Evolutionary conservation across 2,113 vertebrate genomes (phyloP).

Genomic region (Pollimyrus isidori): DNA sequence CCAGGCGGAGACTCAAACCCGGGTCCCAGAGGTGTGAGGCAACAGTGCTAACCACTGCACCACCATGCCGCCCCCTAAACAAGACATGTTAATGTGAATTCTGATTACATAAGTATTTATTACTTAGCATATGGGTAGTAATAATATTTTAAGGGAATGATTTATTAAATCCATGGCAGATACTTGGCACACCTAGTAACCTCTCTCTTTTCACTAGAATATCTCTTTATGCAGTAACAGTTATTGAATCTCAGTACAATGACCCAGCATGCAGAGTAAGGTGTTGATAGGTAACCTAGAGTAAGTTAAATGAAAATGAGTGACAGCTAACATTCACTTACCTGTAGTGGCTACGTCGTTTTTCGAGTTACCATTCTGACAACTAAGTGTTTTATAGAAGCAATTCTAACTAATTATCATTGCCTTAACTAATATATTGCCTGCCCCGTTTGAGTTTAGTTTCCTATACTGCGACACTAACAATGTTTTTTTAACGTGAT

Average conservation of each 20-base stretch:
- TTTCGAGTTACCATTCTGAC: not conserved
- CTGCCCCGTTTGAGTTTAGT: not conserved
- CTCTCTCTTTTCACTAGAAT: not conserved
- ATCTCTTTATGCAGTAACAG: not conserved
- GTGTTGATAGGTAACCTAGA: not conserved
- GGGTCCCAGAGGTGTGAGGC: too few species aligned
- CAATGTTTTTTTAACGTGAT: not conserved
- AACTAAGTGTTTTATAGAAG: not conserved
- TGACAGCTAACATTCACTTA: not conserved
- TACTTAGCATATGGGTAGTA: not conserved
- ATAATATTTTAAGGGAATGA: not conserved
- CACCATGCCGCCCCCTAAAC: too few species aligned
- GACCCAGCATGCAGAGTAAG: not conserved
- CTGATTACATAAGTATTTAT: not conserved
- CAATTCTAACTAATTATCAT: not conserved
- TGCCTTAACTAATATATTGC: not conserved
- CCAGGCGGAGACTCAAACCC: too few species aligned
- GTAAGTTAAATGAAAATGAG: not conserved
- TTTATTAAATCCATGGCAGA: not conserved
- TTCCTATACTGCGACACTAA: not conserved
- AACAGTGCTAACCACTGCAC: too few species aligned
- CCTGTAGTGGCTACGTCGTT: not conserved
- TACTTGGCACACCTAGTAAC: not conserved
- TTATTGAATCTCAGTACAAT: not conserved
- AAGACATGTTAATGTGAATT: not conserved